Conservation (phyloP, 2,888 invertebrate species). For the Arenicola marina region DNA sequence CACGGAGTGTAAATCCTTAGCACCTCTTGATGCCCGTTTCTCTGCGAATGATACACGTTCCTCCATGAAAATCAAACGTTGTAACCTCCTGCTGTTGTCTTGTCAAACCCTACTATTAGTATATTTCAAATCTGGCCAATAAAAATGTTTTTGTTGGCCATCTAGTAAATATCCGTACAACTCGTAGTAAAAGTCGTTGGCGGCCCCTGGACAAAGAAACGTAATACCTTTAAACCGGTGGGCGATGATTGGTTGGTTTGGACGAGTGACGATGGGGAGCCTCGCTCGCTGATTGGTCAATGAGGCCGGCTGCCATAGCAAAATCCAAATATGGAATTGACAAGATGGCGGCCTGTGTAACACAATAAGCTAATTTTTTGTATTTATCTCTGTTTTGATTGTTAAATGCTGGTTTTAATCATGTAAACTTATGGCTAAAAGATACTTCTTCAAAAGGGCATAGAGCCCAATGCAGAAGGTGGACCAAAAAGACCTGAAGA, state of each 20-base stretch:
- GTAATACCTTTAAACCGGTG: slow-evolving; percentile 24
- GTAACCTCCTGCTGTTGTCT: neutral
- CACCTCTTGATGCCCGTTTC: neutral
- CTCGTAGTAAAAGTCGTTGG: slow-evolving; percentile 12
- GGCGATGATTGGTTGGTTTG: slow-evolving; percentile 21
- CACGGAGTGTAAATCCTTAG: too few species aligned
- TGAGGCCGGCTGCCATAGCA: neutral
- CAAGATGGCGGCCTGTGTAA: too few species aligned
- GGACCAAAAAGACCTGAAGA: too few species aligned
- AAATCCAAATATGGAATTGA: neutral
- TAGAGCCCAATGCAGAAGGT: too few species aligned
- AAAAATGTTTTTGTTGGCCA: neutral
- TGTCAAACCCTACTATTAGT: neutral
- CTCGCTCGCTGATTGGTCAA: neutral
- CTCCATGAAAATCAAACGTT: neutral
- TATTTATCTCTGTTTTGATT: too few species aligned
- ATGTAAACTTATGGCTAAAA: too few species aligned
- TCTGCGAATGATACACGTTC: neutral
- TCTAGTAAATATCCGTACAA: neutral
- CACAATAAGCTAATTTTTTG: too few species aligned
- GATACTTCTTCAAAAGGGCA: too few species aligned
- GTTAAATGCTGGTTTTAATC: too few species aligned
- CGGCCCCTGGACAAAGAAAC: slow-evolving; percentile 32
- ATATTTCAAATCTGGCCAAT: too few species aligned
- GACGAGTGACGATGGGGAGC: neutral